A percentile compares a stretch with the other conserved stretches of the same genome.
These are phyloP conservation scores for Babyrousa celebensis DNA, from an alignment of 2,797 vertebrate genomes.

Conservation along the genomic window DNA sequence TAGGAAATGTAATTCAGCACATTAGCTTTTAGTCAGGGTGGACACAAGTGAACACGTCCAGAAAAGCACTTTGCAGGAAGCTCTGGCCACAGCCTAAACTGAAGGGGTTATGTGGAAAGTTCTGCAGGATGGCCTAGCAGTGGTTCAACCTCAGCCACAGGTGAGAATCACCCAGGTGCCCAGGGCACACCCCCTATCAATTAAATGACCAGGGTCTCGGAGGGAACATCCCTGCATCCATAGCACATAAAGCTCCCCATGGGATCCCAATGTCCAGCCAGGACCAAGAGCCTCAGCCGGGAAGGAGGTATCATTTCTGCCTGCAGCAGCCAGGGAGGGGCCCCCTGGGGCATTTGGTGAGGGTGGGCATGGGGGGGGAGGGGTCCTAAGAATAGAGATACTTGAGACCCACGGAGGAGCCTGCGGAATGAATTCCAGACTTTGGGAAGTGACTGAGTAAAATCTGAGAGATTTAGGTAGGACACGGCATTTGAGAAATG, in stretches of 20 bases:
- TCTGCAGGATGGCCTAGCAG: rapidly evolving
- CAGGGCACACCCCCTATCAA: not conserved
- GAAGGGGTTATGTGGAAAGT: not conserved
- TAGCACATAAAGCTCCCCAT: not conserved
- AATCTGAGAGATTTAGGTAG: not conserved
- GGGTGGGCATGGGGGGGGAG: not conserved
- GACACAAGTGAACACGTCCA: not conserved
- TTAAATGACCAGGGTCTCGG: not conserved
- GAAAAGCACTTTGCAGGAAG: not conserved
- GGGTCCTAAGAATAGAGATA: not conserved
- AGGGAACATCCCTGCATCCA: rapidly evolving
- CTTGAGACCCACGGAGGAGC: not conserved
- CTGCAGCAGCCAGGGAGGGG: not conserved
- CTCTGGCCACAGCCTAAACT: rapidly evolving
- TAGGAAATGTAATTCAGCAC: too few species aligned
- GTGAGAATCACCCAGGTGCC: not conserved
- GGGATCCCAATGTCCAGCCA: not conserved
- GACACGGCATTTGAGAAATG: not conserved
- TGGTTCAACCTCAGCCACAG: rapidly evolving
- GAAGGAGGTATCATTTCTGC: rapidly evolving
- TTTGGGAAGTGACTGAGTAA: not conserved
- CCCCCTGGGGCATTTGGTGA: not conserved
- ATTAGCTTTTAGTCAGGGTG: not conserved
- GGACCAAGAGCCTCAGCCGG: not conserved
- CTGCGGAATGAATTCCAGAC: too few species aligned